These are phyloP conservation scores for Brachyhypopomus gauderio DNA, from an alignment of 2,113 vertebrate species.

Conservation along the genomic window DNA sequence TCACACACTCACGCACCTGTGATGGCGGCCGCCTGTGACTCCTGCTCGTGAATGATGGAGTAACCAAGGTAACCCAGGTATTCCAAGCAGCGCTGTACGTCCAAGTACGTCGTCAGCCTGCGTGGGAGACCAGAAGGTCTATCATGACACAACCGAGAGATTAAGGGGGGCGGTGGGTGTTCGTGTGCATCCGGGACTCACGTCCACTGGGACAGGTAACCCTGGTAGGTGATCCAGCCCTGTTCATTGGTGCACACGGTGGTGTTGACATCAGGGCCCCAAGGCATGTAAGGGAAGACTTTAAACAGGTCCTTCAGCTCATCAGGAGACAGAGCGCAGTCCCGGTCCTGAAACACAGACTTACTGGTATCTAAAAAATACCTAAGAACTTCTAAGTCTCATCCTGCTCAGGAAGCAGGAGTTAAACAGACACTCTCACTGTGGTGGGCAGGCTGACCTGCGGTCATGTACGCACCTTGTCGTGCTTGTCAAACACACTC, in stretches of 20 bases:
- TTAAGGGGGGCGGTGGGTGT: background rate
- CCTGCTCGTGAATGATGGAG: constrained; percentile 95
- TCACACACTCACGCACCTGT: constrained; percentile 75
- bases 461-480: constrained; percentile 83
- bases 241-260: constrained; percentile 94
- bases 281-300: constrained; percentile 97
- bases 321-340: constrained; percentile 93
- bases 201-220: constrained; percentile 99
- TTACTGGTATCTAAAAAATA: background rate
- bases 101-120: constrained; percentile 94
- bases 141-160: background rate
- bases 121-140: constrained; percentile 32
- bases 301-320: constrained; percentile 96
- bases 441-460: background rate
- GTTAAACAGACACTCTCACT: background rate
- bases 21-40: constrained; percentile 93
- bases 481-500: constrained; percentile 97
- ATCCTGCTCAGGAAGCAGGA: background rate
- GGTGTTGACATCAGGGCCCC: constrained; percentile 97
- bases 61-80: constrained; percentile 96
- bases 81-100: constrained; percentile 94
- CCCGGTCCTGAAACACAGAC: constrained; percentile 85
- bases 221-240: constrained; percentile 98
- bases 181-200: constrained; percentile 73
- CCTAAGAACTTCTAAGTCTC: no score